A percentile compares a stretch with the other conserved stretches of the same genome.
Conservation (phyloP, 1,140 invertebrate species). For the Bombyx mandarina region DNA sequence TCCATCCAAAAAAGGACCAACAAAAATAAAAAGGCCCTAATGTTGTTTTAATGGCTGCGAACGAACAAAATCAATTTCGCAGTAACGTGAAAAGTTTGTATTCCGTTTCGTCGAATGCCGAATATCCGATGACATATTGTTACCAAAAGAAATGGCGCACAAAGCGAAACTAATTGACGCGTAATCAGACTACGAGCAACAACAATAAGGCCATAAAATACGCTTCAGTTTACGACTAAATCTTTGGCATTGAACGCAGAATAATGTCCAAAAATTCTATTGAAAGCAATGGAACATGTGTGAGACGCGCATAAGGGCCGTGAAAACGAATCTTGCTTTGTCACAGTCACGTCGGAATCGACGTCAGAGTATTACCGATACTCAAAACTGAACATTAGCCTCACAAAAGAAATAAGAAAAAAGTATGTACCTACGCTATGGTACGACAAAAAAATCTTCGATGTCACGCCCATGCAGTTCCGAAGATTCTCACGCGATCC, state of each 20-base stretch:
- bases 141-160: constrained; percentile 6
- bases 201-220: too few relatives aligned
- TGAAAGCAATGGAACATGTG: constrained; percentile 18
- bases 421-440: constrained; percentile 7
- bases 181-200: constrained; percentile 2
- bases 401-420: constrained; percentile 34
- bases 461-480: constrained; percentile 64
- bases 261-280: too few relatives aligned
- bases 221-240: too few relatives aligned
- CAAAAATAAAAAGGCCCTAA: constrained; percentile 21
- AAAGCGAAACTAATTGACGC: constrained; percentile 21
- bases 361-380: constrained; percentile 37
- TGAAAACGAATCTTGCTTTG: constrained; percentile 33
- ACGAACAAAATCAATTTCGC: constrained; percentile 47
- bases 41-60: constrained; percentile 55
- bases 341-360: constrained; percentile 45
- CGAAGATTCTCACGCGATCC: constrained; percentile 53
- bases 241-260: too few relatives aligned
- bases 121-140: constrained; percentile 1
- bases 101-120: background rate
- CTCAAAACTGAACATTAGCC: constrained; percentile 28
- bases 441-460: constrained; percentile 40
- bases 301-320: constrained; percentile 6
- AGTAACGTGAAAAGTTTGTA: constrained; percentile 1
- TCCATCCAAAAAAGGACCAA: background rate